Conservation (phyloP, 1,140 invertebrate species). For the Cylas formicarius region DNA sequence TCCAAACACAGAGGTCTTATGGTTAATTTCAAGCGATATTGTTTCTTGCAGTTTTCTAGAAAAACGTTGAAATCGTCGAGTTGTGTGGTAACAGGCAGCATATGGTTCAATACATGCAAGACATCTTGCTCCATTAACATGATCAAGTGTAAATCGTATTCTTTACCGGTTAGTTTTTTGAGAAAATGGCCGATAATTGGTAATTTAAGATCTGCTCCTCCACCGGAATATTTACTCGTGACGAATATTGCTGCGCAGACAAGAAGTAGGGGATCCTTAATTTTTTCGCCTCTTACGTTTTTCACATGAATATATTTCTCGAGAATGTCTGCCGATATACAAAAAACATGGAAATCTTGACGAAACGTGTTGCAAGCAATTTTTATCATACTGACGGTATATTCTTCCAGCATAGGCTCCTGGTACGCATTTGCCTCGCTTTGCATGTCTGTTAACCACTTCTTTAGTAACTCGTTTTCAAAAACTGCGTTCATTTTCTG, state of each 20-base stretch:
- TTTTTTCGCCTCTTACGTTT: slow-evolving; percentile 16
- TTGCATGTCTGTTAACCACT: slow-evolving; percentile 26
- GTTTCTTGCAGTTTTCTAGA: slow-evolving; percentile 25
- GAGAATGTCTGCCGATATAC: slow-evolving; percentile 26
- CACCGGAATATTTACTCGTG: slow-evolving; percentile 29
- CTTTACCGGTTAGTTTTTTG: slow-evolving; percentile 15
- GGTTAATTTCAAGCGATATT: slow-evolving; percentile 24
- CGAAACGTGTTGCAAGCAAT: slow-evolving; percentile 28
- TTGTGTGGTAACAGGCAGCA: slow-evolving; percentile 26
- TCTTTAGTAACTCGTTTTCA: slow-evolving; percentile 25
- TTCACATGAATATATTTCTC: slow-evolving; percentile 30
- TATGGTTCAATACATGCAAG: slow-evolving; percentile 23
- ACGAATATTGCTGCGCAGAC: slow-evolving; percentile 26
- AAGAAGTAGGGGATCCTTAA: slow-evolving; percentile 23
- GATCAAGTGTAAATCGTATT: slow-evolving; percentile 19
- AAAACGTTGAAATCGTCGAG: slow-evolving; percentile 32
- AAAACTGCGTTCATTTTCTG: slow-evolving; percentile 10
- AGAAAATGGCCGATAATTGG: slow-evolving; percentile 23
- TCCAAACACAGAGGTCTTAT: slow-evolving; percentile 25
- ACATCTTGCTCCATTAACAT: slow-evolving; percentile 26
- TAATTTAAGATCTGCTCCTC: slow-evolving; percentile 23
- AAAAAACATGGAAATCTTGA: slow-evolving; percentile 31
- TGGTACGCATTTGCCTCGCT: slow-evolving; percentile 12
- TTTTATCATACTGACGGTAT: slow-evolving; percentile 27
- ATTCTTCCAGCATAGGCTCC: slow-evolving; percentile 28